A percentile compares a stretch with the other conserved stretches of the same genome.
Conservation (phyloP, 2,888 invertebrate species). For the Stenodema calcarata region DNA sequence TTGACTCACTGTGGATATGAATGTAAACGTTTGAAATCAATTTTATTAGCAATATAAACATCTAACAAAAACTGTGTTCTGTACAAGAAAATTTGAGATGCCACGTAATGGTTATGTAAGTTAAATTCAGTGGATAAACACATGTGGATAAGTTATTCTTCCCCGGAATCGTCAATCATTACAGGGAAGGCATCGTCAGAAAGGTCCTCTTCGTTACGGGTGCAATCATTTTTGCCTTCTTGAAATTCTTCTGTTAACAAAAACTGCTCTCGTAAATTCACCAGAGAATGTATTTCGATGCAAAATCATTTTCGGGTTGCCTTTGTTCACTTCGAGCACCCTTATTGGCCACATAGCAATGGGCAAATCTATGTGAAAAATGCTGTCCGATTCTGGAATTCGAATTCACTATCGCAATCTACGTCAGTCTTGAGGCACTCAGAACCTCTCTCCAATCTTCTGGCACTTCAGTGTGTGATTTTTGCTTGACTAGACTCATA, state of each 20-base stretch:
- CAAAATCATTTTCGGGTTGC: background rate
- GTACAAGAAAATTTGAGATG: too few relatives aligned
- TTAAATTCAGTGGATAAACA: too few relatives aligned
- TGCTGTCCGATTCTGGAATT: background rate
- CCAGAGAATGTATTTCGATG: background rate
- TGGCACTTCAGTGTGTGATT: conserved; percentile 5
- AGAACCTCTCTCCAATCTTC: conserved; percentile 6
- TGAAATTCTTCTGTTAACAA: background rate
- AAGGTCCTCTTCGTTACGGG: background rate
- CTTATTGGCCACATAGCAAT: background rate
- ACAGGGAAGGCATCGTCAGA: too few relatives aligned
- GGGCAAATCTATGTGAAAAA: background rate
- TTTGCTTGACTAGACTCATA: background rate
- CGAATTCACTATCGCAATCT: too few relatives aligned
- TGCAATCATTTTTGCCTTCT: background rate
- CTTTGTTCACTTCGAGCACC: background rate
- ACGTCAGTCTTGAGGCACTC: background rate
- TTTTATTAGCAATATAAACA: too few relatives aligned
- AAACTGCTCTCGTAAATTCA: background rate
- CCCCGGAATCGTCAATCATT: too few relatives aligned
- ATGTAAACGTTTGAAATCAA: too few relatives aligned
- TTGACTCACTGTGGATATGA: too few relatives aligned
- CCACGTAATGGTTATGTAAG: too few relatives aligned
- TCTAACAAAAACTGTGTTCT: too few relatives aligned
- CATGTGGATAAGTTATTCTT: too few relatives aligned